A percentile compares a stretch with the other conserved stretches of the same genome.
Evolutionary conservation across 2,888 invertebrate genomes (phyloP).

Genomic region (Seladonia tumulorum): DNA sequence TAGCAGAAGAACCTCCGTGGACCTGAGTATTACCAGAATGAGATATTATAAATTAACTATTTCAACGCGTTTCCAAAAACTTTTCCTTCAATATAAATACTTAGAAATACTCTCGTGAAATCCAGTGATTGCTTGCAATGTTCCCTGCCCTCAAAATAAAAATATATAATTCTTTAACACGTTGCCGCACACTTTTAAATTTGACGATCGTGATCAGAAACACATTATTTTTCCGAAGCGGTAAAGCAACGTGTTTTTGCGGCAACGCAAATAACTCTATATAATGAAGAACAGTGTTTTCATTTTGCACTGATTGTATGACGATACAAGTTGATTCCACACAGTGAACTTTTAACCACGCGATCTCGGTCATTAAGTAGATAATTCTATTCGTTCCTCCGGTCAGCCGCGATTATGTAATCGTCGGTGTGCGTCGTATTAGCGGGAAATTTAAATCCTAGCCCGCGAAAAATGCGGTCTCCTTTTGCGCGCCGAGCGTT

Average conservation of each 20-base stretch:
- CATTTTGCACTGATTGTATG: too few species aligned
- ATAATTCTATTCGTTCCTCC: not conserved
- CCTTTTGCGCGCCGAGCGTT: not conserved
- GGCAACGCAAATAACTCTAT: too few species aligned
- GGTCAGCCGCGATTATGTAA: not conserved
- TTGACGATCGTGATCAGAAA: too few species aligned
- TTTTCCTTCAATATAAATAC: too few species aligned
- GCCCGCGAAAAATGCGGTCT: not conserved
- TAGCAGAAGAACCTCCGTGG: not conserved
- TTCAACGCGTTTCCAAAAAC: not conserved
- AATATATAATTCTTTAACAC: too few species aligned
- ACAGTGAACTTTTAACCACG: not conserved
- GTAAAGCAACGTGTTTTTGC: too few species aligned
- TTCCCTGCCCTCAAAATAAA: too few species aligned
- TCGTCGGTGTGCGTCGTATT: slow-evolving; percentile 4
- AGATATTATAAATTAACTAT: not conserved
- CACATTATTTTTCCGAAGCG: too few species aligned
- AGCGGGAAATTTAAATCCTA: slow-evolving; percentile 15
- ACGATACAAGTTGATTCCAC: too few species aligned
- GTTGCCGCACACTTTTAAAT: too few species aligned
- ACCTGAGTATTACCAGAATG: not conserved
- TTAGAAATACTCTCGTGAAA: not conserved
- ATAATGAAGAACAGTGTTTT: too few species aligned
- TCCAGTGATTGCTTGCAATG: not conserved
- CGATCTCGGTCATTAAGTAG: not conserved